Conservation (phyloP, 2,888 invertebrate genomes). For the Chaetogeoica ovagalla region DNA sequence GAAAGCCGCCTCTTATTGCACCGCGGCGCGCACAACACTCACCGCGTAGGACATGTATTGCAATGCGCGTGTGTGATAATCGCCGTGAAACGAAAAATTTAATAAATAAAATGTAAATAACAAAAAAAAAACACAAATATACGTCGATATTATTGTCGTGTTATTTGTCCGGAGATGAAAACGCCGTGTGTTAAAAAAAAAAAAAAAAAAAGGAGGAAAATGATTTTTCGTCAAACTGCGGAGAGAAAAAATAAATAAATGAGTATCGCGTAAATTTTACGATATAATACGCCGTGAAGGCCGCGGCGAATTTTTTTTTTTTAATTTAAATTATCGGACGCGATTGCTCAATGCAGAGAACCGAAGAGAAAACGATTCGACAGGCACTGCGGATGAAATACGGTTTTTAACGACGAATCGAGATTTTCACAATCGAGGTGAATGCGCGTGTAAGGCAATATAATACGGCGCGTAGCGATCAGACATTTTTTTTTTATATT, state of each 20-base stretch:
- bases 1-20: conserved; percentile 41
- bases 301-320: conserved; percentile 28
- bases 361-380: conserved; percentile 8
- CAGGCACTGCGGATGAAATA: background rate
- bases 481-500: background rate
- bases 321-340: background rate
- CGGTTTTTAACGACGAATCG: background rate
- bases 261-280: too few relatives aligned
- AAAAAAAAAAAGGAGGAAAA: background rate
- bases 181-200: background rate
- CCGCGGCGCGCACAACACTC: background rate
- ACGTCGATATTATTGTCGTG: conserved; percentile 3
- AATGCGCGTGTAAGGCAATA: background rate
- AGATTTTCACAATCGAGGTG: conserved; percentile 20
- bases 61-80: conserved; percentile 19
- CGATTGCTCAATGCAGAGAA: background rate
- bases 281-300: background rate
- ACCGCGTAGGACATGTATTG: background rate
- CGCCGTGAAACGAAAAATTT: conserved; percentile 21
- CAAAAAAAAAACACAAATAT: conserved; percentile 9
- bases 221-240: background rate
- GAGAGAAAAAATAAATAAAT: background rate
- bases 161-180: background rate
- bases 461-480: background rate
- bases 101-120: conserved; percentile 6